Conservation (phyloP, 2,797 vertebrate genomes). For the Bradypodion ventrale region DNA sequence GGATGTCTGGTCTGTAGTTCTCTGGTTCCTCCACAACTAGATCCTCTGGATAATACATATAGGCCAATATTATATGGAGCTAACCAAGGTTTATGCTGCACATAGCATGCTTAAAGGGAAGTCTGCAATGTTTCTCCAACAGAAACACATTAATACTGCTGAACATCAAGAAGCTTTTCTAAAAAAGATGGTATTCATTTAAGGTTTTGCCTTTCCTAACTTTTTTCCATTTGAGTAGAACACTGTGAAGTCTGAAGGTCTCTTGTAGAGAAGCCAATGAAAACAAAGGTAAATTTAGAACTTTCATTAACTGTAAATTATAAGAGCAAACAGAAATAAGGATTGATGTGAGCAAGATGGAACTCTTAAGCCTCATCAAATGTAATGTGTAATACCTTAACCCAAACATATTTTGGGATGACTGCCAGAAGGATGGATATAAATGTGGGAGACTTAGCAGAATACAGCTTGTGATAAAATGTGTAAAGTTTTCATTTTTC, state of each 20-base stretch:
- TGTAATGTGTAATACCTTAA: constrained; percentile 68
- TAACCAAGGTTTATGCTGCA: constrained; percentile 7
- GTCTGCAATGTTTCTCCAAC: constrained; percentile 44
- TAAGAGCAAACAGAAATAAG: constrained; percentile 71
- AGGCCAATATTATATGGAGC: neutral
- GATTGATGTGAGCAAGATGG: constrained; percentile 68
- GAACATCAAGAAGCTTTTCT: constrained; percentile 43
- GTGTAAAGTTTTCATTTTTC: constrained; percentile 68
- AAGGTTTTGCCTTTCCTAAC: constrained; percentile 56
- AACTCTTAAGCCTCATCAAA: constrained; percentile 70
- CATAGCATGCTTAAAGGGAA: neutral
- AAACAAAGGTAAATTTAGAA: constrained; percentile 75
- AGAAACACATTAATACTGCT: constrained; percentile 42
- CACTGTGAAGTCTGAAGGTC: constrained; percentile 63
- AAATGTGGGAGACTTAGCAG: constrained; percentile 63
- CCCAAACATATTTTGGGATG: constrained; percentile 70
- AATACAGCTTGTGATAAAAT: constrained; percentile 67
- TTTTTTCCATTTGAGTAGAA: constrained; percentile 61
- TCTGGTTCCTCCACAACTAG: too few relatives aligned
- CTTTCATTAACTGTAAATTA: constrained; percentile 76
- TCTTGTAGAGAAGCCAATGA: constrained; percentile 63
- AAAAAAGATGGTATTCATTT: constrained; percentile 59
- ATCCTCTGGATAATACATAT: neutral
- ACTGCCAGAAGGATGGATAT: constrained; percentile 67
- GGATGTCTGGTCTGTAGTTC: too few relatives aligned